phyloP scores from a whole-genome alignment of 2,113 vertebrate genomes.

The Synchiropus splendidus region DNA sequence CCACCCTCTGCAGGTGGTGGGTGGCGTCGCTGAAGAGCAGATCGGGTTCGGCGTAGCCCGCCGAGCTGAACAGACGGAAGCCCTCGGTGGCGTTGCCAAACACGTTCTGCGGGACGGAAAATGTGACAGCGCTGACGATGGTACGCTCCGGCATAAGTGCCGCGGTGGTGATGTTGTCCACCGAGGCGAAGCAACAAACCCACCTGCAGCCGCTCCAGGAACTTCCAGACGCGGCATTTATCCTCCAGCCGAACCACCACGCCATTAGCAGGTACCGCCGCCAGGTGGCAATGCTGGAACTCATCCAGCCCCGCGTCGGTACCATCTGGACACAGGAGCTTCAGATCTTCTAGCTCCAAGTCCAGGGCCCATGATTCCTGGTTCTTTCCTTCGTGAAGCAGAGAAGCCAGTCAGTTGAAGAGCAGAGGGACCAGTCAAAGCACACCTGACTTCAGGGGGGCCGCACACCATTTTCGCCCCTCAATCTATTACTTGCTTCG shows the following conservation, averaged over 20 bases:
- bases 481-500: no score
- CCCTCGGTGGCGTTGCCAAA: conserved; percentile 62
- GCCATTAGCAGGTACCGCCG: conserved; percentile 63
- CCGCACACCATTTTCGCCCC: no score
- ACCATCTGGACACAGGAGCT: conserved; percentile 70
- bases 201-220: conserved; percentile 70
- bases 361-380: conserved; percentile 73
- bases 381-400: conserved; percentile 58
- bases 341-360: conserved; percentile 70
- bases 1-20: conserved; percentile 65
- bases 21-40: conserved; percentile 68
- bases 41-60: conserved; percentile 56
- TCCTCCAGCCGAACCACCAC: conserved; percentile 68
- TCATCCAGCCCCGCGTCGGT: conserved; percentile 50
- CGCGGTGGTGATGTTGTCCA: no score
- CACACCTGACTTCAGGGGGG: no score
- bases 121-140: conserved; percentile 21
- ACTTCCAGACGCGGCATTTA: conserved; percentile 72
- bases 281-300: conserved; percentile 62
- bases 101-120: conserved; percentile 47
- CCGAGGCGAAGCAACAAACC: no score
- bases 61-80: conserved; percentile 68
- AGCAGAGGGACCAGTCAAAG: no score
- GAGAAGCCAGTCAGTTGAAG: not conserved
- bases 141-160: conserved; percentile 15